Evolutionary conservation across 2,113 vertebrate species (phyloP).

Genomic region (Pedetes capensis): DNA sequence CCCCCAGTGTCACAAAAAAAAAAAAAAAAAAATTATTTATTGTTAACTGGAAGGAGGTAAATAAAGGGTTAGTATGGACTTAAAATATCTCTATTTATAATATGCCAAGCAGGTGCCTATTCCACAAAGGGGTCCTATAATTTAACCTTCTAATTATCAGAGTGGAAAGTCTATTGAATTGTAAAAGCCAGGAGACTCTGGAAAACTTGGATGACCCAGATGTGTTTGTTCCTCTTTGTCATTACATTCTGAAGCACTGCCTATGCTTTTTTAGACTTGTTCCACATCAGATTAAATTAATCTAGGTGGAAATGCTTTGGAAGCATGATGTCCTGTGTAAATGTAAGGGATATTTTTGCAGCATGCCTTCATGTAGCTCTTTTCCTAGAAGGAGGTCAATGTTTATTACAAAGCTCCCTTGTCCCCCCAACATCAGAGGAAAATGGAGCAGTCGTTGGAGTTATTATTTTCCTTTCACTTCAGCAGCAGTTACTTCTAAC

Average conservation of each 20-base stretch:
- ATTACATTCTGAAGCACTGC: background rate
- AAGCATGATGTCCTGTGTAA: background rate
- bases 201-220: background rate
- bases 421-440: background rate
- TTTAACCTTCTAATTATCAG: background rate
- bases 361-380: background rate
- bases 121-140: background rate
- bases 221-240: background rate
- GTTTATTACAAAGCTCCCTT: background rate
- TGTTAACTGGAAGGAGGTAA: background rate
- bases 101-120: background rate
- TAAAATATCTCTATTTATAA: slow-evolving; percentile 9
- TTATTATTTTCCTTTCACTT: background rate
- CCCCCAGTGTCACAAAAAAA: too few relatives aligned
- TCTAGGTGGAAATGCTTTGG: slow-evolving; percentile 2
- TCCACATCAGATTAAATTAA: background rate
- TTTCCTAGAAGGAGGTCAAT: background rate
- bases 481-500: background rate
- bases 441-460: background rate
- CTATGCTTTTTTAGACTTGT: background rate
- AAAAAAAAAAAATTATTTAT: background rate
- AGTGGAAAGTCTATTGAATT: background rate
- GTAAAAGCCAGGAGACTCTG: background rate
- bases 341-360: background rate
- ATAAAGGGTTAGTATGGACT: background rate